A percentile compares a stretch with the other conserved stretches of the same genome.
These are phyloP conservation scores for Eidolon dupreanum DNA, from an alignment of 2,797 vertebrate species.

Conservation along the genomic window DNA sequence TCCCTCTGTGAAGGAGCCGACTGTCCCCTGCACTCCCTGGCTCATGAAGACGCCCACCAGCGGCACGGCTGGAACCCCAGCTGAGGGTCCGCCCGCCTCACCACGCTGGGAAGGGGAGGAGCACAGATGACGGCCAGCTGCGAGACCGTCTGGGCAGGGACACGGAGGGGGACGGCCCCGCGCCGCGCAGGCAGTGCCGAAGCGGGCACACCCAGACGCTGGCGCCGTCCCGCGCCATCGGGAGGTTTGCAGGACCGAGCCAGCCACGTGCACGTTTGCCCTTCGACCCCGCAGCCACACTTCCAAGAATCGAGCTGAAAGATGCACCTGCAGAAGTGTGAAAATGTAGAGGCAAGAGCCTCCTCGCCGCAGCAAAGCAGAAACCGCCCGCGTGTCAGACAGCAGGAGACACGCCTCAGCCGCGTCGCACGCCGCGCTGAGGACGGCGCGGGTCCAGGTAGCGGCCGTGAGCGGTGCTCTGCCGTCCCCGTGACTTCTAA, in stretches of 20 bases:
- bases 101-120: background rate
- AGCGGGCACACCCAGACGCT: rapidly evolving
- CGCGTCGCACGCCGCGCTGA: too few species aligned
- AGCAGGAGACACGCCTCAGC: background rate
- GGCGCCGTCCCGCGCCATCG: rapidly evolving
- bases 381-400: background rate
- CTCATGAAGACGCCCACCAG: too few species aligned
- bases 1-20: too few species aligned
- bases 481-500: too few species aligned
- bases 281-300: background rate
- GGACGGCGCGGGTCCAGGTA: background rate
- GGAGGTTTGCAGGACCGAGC: background rate
- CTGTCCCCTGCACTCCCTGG: too few species aligned
- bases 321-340: background rate
- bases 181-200: too few species aligned
- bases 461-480: too few species aligned
- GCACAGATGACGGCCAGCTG: background rate
- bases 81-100: too few species aligned
- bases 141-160: background rate
- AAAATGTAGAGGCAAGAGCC: background rate
- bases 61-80: too few species aligned
- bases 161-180: too few species aligned
- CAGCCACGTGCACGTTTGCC: background rate
- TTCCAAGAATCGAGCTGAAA: conserved; percentile 13
- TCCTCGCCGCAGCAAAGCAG: background rate